These are phyloP conservation scores for Scleropages formosus DNA, from an alignment of 2,797 vertebrate species.

Conservation along the genomic window DNA sequence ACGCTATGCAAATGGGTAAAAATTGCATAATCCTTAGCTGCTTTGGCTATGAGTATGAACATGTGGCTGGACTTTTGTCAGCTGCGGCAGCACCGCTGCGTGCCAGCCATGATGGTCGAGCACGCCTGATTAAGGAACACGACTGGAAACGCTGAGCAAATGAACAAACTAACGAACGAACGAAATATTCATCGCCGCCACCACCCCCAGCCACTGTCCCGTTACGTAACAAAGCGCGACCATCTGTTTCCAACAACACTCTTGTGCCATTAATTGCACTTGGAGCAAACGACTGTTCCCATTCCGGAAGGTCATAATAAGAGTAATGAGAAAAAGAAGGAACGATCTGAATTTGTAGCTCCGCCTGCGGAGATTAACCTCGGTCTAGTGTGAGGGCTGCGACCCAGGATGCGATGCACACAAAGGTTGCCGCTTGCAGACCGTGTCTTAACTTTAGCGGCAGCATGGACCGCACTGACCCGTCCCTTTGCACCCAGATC, in stretches of 20 bases:
- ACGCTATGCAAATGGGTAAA: background rate
- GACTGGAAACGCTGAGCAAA: slow-evolving; percentile 50
- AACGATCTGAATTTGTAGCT: background rate
- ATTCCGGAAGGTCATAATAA: slow-evolving; percentile 4
- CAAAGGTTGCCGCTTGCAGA: no score
- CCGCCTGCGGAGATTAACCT: background rate
- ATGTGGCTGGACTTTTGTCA: background rate
- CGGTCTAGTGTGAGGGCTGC: background rate
- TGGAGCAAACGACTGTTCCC: slow-evolving; percentile 19
- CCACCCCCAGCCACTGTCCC: background rate
- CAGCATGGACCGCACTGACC: background rate
- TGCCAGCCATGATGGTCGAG: background rate
- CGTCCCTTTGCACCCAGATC: background rate
- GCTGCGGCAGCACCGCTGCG: background rate
- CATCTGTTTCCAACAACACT: slow-evolving; percentile 1
- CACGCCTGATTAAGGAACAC: slow-evolving; percentile 20
- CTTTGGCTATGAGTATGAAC: background rate
- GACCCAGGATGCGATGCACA: no score
- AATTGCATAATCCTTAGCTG: background rate
- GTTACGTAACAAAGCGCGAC: background rate
- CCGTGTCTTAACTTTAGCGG: background rate
- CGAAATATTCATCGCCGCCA: background rate
- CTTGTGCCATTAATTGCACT: slow-evolving; percentile 14
- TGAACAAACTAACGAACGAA: background rate
- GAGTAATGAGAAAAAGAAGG: background rate